Evolutionary conservation across 2,888 invertebrate genomes (phyloP), one percentile per base, ranked within the genome.

Genomic region (Rotaria sp.): DNA sequence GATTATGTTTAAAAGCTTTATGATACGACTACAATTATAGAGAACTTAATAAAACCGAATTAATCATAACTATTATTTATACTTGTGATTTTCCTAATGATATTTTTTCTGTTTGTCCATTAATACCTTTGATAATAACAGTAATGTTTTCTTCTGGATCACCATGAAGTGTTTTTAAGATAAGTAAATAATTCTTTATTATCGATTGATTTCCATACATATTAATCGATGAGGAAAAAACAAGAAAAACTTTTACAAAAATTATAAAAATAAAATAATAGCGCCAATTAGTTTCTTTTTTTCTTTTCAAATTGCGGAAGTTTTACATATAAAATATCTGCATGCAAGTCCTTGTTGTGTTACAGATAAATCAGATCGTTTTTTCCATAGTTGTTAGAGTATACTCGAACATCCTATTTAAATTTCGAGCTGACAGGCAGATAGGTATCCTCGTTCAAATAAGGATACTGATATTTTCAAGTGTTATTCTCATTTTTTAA

Each of bases 1-100:
- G 80, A 80, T 80, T 80, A n/a, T 80, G 24, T 80, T 80, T 80
- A 45, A 80, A 80, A 45, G 80, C 5, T 80, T 41, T 80, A 18
- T 45, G 26, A 41, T 80, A 13, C 26, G 80, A 80, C 67, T 67
- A 67, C 21, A 67, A 67, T 15, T 8, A 35, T 7, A 15, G 24
- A 10, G 50, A 15, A 2, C 18, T 50, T 18, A 50, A n/a, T 15
- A 7, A 59, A 59, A 67, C 0, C 30, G 4, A 30, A 18, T 15
- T 5, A 18, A 67, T 30, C 3, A 18, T 35, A n/a, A n/a, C n/a
- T 1, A 30, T 30, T 0, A 67, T 0, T 59, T 59, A 4, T 35
- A 67, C 67, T 18, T 80, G 80, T 26, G 80, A 80, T 80, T 41
- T 45, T 80, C 41, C 45, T 26, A 80, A 13, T 41, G 45, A 4